Percentiles rank a stretch among this genome's conserved stretches.
These are phyloP conservation scores for Xiphorhynchus elegans DNA, from an alignment of 2,113 vertebrate genomes.

Conservation along the genomic window DNA sequence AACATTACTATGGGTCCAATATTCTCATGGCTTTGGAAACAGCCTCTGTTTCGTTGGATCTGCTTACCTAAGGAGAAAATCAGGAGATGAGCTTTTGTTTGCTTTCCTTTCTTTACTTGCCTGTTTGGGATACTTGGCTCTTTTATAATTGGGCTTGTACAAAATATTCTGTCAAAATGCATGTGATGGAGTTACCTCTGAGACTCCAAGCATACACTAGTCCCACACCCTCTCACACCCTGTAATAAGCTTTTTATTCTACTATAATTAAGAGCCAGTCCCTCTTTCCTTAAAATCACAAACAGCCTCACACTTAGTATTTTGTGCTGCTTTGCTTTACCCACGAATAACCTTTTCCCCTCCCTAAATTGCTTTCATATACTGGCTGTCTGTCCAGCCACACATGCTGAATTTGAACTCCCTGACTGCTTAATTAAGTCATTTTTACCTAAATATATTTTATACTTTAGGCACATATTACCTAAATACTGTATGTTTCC, in stretches of 20 bases:
- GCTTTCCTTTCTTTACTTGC: background rate
- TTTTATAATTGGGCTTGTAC: background rate
- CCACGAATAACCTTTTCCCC: background rate
- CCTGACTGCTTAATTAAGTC: slow-evolving; percentile 1
- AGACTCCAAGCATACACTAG: background rate
- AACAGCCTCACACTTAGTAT: background rate
- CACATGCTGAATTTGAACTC: slow-evolving; percentile 15
- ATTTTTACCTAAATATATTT: slow-evolving; percentile 5
- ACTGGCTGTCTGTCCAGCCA: background rate
- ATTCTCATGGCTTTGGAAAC: background rate
- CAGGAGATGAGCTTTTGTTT: background rate
- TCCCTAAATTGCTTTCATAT: slow-evolving; percentile 19
- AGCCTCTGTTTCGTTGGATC: fast-evolving
- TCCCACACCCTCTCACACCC: slow-evolving; percentile 38
- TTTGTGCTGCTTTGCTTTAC: background rate
- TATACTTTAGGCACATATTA: background rate
- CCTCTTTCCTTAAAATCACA: slow-evolving; percentile 24
- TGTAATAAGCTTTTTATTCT: slow-evolving; percentile 35
- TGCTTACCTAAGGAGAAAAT: background rate
- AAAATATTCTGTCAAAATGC: slow-evolving; percentile 42
- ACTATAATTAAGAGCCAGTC: slow-evolving; percentile 22
- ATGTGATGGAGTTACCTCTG: background rate
- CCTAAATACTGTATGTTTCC: slow-evolving; percentile 13
- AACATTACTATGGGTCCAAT: fast-evolving
- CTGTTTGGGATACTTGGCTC: background rate